These are phyloP conservation scores for Sussaba pulchella DNA, from an alignment of 2,888 invertebrate genomes.

Conservation along the genomic window DNA sequence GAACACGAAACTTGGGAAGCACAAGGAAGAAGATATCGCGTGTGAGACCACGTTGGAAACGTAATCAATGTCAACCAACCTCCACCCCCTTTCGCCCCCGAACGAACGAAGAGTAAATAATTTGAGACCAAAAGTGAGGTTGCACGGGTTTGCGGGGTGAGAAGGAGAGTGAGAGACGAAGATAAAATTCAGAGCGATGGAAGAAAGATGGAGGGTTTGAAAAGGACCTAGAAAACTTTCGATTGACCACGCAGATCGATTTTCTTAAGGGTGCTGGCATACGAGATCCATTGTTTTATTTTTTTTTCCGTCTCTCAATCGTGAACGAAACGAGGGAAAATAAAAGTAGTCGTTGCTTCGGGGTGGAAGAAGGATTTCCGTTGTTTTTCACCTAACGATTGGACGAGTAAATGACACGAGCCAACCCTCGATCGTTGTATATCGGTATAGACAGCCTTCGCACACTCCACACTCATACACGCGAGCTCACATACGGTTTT, in stretches of 20 bases:
- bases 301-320: slow-evolving; percentile 50
- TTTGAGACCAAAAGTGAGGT: slow-evolving; percentile 63
- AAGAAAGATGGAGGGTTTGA: neutral
- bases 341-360: slow-evolving; percentile 66
- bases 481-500: too few relatives aligned
- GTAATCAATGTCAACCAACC: slow-evolving; percentile 65
- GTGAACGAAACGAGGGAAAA: slow-evolving; percentile 43
- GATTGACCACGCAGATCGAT: slow-evolving; percentile 59
- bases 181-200: slow-evolving; percentile 21
- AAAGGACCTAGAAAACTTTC: slow-evolving; percentile 58
- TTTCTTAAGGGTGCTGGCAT: slow-evolving; percentile 71
- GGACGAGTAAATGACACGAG: slow-evolving; percentile 80
- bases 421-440: slow-evolving; percentile 53
- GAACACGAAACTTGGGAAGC: slow-evolving; percentile 63
- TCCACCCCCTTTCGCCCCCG: too few relatives aligned
- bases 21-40: slow-evolving; percentile 63
- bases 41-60: slow-evolving; percentile 52
- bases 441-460: slow-evolving; percentile 13
- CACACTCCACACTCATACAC: too few relatives aligned
- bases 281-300: slow-evolving; percentile 55
- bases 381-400: slow-evolving; percentile 75
- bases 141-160: slow-evolving; percentile 11
- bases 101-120: slow-evolving; percentile 64
- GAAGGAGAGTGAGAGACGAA: slow-evolving; percentile 13
- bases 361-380: slow-evolving; percentile 67